A percentile compares a stretch with the other conserved stretches of the same genome.
Evolutionary conservation across 2,888 invertebrate genomes (phyloP).

Genomic region (Octodonta nipae): DNA sequence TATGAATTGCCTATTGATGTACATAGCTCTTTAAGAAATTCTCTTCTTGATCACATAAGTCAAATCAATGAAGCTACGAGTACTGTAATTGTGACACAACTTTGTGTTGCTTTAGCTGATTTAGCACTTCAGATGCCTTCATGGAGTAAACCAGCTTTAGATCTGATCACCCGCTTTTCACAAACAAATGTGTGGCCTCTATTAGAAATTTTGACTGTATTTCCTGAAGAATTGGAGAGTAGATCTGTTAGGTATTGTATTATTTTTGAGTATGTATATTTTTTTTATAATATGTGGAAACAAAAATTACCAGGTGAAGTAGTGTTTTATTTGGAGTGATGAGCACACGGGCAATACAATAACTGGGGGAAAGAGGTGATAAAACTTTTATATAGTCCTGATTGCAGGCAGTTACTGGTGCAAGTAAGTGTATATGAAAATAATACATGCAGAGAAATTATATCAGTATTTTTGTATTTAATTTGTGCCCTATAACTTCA

Average conservation of each 20-base stretch:
- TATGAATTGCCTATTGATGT: constrained; percentile 80
- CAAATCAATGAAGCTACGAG: constrained; percentile 68
- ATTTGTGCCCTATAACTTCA: too few species aligned
- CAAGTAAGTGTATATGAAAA: too few species aligned
- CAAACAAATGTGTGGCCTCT: constrained; percentile 64
- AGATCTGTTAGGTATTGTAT: constrained; percentile 46
- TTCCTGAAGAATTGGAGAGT: constrained; percentile 90
- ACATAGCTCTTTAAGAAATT: constrained; percentile 76
- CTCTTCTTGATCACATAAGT: constrained; percentile 75
- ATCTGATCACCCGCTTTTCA: constrained; percentile 68
- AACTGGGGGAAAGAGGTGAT: too few species aligned
- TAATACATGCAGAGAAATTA: too few species aligned
- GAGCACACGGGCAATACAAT: too few species aligned
- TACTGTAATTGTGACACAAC: constrained; percentile 75
- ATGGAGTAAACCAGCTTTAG: constrained; percentile 80
- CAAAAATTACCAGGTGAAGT: too few species aligned
- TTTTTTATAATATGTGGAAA: too few species aligned
- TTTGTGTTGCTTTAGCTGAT: constrained; percentile 87
- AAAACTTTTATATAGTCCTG: too few species aligned
- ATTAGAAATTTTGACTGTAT: constrained; percentile 79
- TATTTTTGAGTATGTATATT: too few species aligned
- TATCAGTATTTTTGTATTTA: too few species aligned
- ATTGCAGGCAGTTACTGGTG: too few species aligned
- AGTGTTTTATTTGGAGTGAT: too few species aligned
- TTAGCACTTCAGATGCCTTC: constrained; percentile 83